Base-by-base conservation (phyloP, 1,140 invertebrate genomes). In the Hyphantria cunea region DNA sequence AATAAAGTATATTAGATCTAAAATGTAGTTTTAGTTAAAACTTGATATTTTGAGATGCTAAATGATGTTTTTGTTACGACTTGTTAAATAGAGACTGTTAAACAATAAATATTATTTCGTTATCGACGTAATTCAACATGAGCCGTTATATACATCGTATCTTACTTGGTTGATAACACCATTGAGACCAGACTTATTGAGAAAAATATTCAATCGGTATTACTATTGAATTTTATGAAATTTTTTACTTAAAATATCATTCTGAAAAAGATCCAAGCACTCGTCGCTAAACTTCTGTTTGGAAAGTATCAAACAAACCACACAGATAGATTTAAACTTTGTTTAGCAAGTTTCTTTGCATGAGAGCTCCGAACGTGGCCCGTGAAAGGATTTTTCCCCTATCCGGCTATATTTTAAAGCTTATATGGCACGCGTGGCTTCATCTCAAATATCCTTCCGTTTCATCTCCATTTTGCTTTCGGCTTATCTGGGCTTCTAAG, bases 381-480 rank as follows among this genome's bases (percentile, higher is more conserved):
- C 58, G 65, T 55, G 61, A 76, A 76, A 70, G 64, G 70, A 67
- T 64, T 58, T 70, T 70, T 67, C 47, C 17, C 44, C 37, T 53
- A 70, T 68, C 67, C 70, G 17, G 64, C 64, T 71, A 79, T 74
- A 80, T 77, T 74, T 80, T 69, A 74, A 73, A 77, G 63, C 71
- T 72, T 74, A 70, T 70, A 66, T 52, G 60, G 68, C 60, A 44
- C 63, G 48, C 47, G 50, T 41, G 62, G 64, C 59, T 63, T 62
- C 66, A 74, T 72, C 68, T 68, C 56, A 51, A 61, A 71, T 72
- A 78, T 78, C 73, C 68, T 74, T 76, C 48, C 73, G 70, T 74
- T 78, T 76, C 71, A 80, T 80, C 78, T 78, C 68, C 73, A 78
- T 80, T 80, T 80, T 78, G 76, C 75, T 76, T 78, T 72, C 58